These are phyloP conservation scores for Helicoverpa zea DNA, from an alignment of 1,140 invertebrate genomes.

Conservation along the genomic window DNA sequence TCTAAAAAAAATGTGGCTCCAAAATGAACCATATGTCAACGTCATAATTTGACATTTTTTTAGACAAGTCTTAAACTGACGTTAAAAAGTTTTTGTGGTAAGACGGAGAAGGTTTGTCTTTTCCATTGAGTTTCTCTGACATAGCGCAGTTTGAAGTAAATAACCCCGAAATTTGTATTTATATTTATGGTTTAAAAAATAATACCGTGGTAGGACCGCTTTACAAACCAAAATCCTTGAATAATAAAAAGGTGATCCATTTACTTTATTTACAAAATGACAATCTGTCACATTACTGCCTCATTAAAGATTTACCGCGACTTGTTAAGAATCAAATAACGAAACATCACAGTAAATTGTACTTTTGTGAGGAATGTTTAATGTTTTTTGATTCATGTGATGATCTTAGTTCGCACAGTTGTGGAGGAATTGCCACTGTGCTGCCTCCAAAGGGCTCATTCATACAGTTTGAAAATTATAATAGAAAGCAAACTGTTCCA, in stretches of 20 bases:
- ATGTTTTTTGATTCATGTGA: slow-evolving; percentile 57
- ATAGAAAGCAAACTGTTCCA: slow-evolving; percentile 60
- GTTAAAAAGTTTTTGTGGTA: too few relatives aligned
- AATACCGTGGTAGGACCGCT: slow-evolving; percentile 26
- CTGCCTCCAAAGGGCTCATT: slow-evolving; percentile 54
- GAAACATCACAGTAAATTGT: slow-evolving; percentile 54
- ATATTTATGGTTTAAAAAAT: slow-evolving; percentile 24
- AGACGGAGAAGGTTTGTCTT: neutral
- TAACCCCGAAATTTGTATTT: slow-evolving; percentile 8
- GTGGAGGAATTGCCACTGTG: slow-evolving; percentile 53
- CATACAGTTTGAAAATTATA: slow-evolving; percentile 63
- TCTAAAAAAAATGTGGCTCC: too few relatives aligned
- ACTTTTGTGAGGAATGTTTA: slow-evolving; percentile 67
- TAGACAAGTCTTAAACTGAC: too few relatives aligned
- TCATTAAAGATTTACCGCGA: slow-evolving; percentile 65
- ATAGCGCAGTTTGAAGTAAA: slow-evolving; percentile 51
- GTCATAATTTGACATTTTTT: too few relatives aligned
- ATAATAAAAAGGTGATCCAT: slow-evolving; percentile 47
- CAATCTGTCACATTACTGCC: slow-evolving; percentile 57
- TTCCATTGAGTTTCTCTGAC: slow-evolving; percentile 28
- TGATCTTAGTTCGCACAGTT: slow-evolving; percentile 56
- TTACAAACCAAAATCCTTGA: slow-evolving; percentile 23
- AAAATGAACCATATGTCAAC: too few relatives aligned
- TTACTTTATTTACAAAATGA: slow-evolving; percentile 56
- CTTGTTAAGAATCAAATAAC: slow-evolving; percentile 63